Conservation (phyloP, 2,888 invertebrate genomes). For the Matsumyia berberina region DNA sequence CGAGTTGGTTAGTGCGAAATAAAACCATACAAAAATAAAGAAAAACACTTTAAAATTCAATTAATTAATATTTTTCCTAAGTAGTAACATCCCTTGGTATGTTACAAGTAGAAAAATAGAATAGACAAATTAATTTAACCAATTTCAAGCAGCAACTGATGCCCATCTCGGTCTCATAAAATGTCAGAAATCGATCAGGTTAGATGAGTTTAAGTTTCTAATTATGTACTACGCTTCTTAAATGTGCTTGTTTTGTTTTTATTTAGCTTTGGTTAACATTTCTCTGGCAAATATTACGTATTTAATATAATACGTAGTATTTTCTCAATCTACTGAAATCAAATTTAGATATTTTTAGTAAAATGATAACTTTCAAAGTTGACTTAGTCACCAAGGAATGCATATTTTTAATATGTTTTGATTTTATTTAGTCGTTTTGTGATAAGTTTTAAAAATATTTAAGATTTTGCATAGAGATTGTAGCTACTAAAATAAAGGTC, state of each 20-base stretch:
- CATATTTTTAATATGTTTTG: constrained; percentile 18
- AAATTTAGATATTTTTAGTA: constrained; percentile 31
- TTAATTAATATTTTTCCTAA: constrained; percentile 30
- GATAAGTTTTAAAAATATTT: not conserved
- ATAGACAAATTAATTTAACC: constrained; percentile 28
- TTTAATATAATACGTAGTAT: constrained; percentile 25
- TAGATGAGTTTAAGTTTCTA: constrained; percentile 76
- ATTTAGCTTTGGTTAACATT: constrained; percentile 38
- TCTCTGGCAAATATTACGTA: constrained; percentile 20
- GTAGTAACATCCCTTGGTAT: constrained; percentile 48
- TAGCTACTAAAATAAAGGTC: too few species aligned
- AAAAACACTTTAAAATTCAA: constrained; percentile 47
- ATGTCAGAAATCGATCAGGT: constrained; percentile 79
- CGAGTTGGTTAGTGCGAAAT: constrained; percentile 68
- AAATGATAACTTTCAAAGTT: constrained; percentile 10
- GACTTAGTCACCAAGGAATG: constrained; percentile 13
- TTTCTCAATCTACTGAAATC: not conserved
- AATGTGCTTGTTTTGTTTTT: constrained; percentile 25
- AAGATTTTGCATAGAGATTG: not conserved
- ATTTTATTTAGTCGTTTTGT: not conserved
- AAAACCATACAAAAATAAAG: constrained; percentile 32
- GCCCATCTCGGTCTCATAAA: constrained; percentile 49
- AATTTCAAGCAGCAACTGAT: constrained; percentile 62
- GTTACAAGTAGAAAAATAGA: constrained; percentile 56
- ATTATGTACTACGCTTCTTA: constrained; percentile 10